These are phyloP conservation scores for Pseudomugil gertrudae DNA, from an alignment of 2,797 vertebrate genomes.

Conservation along the genomic window DNA sequence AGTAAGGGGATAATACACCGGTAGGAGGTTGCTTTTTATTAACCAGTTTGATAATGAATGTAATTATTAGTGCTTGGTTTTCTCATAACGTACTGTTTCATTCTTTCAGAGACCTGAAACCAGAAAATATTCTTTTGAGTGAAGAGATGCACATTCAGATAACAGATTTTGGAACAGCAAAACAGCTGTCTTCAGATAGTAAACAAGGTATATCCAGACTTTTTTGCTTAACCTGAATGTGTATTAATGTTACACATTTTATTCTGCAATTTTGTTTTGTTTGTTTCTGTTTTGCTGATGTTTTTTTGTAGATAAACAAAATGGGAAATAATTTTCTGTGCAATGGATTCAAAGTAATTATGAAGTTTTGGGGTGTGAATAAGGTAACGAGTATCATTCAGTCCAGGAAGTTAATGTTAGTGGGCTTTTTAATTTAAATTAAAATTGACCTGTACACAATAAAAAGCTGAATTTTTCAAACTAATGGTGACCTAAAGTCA, in stretches of 20 bases:
- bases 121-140: conserved; percentile 97
- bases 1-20: conserved; percentile 98
- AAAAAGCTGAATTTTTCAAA: too few relatives aligned
- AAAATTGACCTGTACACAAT: neutral
- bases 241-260: neutral
- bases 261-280: neutral
- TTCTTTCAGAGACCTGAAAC: conserved; percentile 94
- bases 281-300: too few relatives aligned
- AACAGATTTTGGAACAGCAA: conserved; percentile 98
- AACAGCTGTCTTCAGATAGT: conserved; percentile 95
- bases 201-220: conserved; percentile 86
- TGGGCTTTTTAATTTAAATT: neutral
- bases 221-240: neutral
- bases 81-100: neutral
- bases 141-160: conserved; percentile 99
- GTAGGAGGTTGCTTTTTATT: conserved; percentile 73
- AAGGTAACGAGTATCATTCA: neutral
- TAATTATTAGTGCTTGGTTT: neutral
- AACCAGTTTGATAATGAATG: neutral
- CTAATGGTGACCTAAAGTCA: too few relatives aligned
- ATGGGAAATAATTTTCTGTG: too few relatives aligned
- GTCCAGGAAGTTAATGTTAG: neutral
- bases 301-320: too few relatives aligned
- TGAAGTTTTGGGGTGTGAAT: neutral
- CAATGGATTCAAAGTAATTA: too few relatives aligned